Percentiles rank a stretch among this genome's conserved stretches.
Evolutionary conservation across 2,888 invertebrate genomes (phyloP).

Genomic region (Cabera pusaria): DNA sequence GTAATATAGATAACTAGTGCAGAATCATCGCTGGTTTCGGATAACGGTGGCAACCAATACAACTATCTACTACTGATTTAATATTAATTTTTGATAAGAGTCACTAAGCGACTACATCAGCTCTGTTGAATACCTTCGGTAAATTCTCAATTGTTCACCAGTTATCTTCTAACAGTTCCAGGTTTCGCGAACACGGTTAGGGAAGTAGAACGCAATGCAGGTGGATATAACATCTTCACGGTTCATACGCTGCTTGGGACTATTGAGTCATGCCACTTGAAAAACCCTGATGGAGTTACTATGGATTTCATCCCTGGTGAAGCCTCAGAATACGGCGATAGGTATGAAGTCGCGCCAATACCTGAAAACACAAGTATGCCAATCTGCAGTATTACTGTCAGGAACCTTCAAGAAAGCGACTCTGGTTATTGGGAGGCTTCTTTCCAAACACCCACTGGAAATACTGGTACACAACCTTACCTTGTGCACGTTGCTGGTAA

Average conservation of each 20-base stretch:
- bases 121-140: too few relatives aligned
- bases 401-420: slow-evolving; percentile 14
- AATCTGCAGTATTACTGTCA: slow-evolving; percentile 17
- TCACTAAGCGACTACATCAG: too few relatives aligned
- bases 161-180: too few relatives aligned
- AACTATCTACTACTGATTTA: too few relatives aligned
- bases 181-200: slow-evolving; percentile 12
- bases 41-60: too few relatives aligned
- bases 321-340: slow-evolving; percentile 5
- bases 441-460: too few relatives aligned
- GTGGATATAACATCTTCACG: slow-evolving; percentile 13
- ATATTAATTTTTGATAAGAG: too few relatives aligned
- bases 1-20: too few relatives aligned
- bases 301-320: slow-evolving; percentile 15
- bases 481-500: too few relatives aligned
- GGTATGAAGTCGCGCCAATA: slow-evolving; percentile 13
- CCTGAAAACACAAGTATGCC: neutral
- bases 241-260: neutral
- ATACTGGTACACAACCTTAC: too few relatives aligned
- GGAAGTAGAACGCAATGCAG: slow-evolving; percentile 2
- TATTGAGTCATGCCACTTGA: slow-evolving; percentile 20
- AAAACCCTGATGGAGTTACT: slow-evolving; percentile 6
- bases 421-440: slow-evolving; percentile 24
- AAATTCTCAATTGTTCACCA: too few relatives aligned
- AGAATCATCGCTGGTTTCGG: too few relatives aligned